phyloP scores from a whole-genome alignment of 1,140 invertebrate species.

The Hydropsyche tenuis region DNA sequence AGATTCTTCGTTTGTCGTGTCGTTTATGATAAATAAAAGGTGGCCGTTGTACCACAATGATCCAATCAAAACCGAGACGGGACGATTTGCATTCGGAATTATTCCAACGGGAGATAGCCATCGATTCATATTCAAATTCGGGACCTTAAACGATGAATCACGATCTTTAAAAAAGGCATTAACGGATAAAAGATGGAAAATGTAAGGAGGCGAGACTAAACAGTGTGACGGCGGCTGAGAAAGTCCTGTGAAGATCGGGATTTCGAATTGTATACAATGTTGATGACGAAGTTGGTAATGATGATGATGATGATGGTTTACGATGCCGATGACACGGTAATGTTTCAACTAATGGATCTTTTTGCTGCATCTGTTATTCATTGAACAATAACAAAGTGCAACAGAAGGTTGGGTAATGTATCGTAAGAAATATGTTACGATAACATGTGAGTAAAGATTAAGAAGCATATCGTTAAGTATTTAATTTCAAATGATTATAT shows the following conservation, averaged over 20 bases:
- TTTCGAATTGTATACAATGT: background rate
- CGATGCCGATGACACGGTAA: background rate
- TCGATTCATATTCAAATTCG: constrained; percentile 18
- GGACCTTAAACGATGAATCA: constrained; percentile 14
- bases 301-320: constrained; percentile 10
- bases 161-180: background rate
- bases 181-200: too few species aligned
- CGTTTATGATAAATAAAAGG: background rate
- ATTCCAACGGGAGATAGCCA: constrained; percentile 10
- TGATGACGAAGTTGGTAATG: background rate
- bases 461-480: too few species aligned
- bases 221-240: too few species aligned
- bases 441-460: too few species aligned
- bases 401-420: background rate
- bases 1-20: constrained; percentile 1
- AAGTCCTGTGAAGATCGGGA: background rate
- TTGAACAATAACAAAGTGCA: background rate
- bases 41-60: background rate
- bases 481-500: too few species aligned
- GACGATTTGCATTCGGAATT: constrained; percentile 18
- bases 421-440: too few species aligned
- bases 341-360: background rate
- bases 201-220: too few species aligned
- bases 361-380: constrained; percentile 1
- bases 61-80: constrained; percentile 14